Conservation (phyloP, 2,113 vertebrate species). For the Enhydra lutris region DNA sequence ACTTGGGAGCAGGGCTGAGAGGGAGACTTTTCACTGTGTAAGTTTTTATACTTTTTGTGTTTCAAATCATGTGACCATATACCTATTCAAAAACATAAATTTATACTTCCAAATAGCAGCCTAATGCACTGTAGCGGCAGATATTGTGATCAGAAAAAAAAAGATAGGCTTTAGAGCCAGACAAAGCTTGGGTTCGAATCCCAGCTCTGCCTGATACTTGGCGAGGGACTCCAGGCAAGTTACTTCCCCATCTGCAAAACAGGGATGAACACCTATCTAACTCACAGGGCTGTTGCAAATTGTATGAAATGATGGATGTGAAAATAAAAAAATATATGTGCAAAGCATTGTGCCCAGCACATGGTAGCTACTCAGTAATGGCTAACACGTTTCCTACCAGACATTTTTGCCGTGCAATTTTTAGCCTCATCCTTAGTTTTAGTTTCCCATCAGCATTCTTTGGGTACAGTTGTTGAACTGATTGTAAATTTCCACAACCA, state of each 20-base stretch:
- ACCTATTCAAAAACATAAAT: background rate
- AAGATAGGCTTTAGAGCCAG: background rate
- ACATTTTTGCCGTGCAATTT: background rate
- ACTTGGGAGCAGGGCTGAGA: background rate
- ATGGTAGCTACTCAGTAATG: background rate
- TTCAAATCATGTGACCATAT: background rate
- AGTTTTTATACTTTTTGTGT: background rate
- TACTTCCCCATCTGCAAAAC: conserved; percentile 20
- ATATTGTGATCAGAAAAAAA: background rate
- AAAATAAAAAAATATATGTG: background rate
- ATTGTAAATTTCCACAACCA: background rate
- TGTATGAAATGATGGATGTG: background rate
- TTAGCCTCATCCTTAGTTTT: background rate
- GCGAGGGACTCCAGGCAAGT: background rate
- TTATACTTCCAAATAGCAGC: conserved; percentile 26
- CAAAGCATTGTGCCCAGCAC: background rate
- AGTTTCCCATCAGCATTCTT: background rate
- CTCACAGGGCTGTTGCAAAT: background rate
- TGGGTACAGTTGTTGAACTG: background rate
- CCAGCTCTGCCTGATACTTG: background rate
- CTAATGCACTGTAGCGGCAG: background rate
- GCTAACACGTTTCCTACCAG: background rate
- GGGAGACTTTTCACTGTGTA: background rate
- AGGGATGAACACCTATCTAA: background rate
- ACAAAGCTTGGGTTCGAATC: background rate